These are phyloP conservation scores for Zonitis immaculata DNA, from an alignment of 2,888 invertebrate species.

Conservation along the genomic window DNA sequence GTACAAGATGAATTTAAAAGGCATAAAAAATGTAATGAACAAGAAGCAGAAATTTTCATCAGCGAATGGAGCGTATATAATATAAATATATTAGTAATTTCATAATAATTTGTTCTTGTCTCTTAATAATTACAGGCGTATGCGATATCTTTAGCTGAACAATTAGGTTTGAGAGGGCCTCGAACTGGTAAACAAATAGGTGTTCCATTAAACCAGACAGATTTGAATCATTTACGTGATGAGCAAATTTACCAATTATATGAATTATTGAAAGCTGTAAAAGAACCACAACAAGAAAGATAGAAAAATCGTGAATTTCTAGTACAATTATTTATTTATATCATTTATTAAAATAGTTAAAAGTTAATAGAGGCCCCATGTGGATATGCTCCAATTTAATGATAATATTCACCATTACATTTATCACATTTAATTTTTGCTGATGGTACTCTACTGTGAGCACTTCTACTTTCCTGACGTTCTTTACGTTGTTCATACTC, in stretches of 20 bases:
- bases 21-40: conserved; percentile 68
- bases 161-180: conserved; percentile 52
- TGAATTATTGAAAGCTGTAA: conserved; percentile 70
- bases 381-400: not conserved
- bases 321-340: not conserved
- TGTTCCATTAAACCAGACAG: conserved; percentile 54
- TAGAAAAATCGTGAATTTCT: not conserved
- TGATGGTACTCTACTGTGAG: conserved; percentile 7
- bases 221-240: conserved; percentile 68
- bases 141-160: conserved; percentile 67
- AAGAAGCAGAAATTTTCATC: conserved; percentile 73
- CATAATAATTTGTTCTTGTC: conserved; percentile 2
- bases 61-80: conserved; percentile 80
- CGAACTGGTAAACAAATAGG: conserved; percentile 64
- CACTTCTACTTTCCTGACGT: not conserved
- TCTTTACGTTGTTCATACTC: conserved; percentile 15
- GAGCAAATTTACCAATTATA: conserved; percentile 83
- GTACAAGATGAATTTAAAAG: conserved; percentile 71
- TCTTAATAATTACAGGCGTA: conserved; percentile 45
- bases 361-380: not conserved
- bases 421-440: conserved; percentile 18
- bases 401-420: conserved; percentile 28
- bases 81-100: conserved; percentile 38
- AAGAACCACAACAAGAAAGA: conserved; percentile 10
- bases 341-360: too few relatives aligned